Base-by-base conservation (phyloP, 2,797 vertebrate genomes). In the Euphonia xanthogaster region DNA sequence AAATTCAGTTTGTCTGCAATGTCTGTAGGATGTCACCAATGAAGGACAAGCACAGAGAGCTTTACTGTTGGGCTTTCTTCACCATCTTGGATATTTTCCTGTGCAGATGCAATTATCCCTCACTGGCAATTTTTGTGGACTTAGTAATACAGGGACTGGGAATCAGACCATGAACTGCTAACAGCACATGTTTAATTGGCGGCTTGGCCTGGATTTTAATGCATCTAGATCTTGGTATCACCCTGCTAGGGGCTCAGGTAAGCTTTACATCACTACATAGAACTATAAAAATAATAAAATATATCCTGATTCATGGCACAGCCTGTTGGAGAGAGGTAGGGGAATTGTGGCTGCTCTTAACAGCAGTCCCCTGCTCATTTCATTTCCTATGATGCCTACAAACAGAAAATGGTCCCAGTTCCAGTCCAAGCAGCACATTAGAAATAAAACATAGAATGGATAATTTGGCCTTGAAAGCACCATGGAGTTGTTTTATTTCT, bases 271-370 rank as follows among this genome's bases (percentile, higher is more conserved):
- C 75, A 55, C 61, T 58, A 71, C n/a, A 12, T 14, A 80, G 81
- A 90, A 75, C 94, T 55, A 87, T 91, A 93, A 96, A 96, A 85
- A 86, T 77, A 83, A 93, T 71, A 88, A 94, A 94, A 92, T 47
- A 40, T 28, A 62, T 66, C 78, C 82, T 93, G 85, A 96, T 94
- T 97, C 92, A 66, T 75, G 54, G 65, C 63, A 47, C n/a, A 79
- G 71, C 14, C 78, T 86, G 35, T 33, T 95, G 94, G 91, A 62
- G 78, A 80, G 81, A 80, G 92, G 77, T 62, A 42, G 20, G 88
- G 92, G 92, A 96, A 94, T 95, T 93, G 94, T 6, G 8, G 65
- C 85, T 90, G 65, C 92, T 90, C 94, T 92, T 91, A 92, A 91
- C 54, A 75, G 42, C 78, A 85, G 12, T 54, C 8, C 63, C 47